Evolutionary conservation across 1,140 invertebrate genomes (phyloP).

Genomic region (Drosophila tropicalis): DNA sequence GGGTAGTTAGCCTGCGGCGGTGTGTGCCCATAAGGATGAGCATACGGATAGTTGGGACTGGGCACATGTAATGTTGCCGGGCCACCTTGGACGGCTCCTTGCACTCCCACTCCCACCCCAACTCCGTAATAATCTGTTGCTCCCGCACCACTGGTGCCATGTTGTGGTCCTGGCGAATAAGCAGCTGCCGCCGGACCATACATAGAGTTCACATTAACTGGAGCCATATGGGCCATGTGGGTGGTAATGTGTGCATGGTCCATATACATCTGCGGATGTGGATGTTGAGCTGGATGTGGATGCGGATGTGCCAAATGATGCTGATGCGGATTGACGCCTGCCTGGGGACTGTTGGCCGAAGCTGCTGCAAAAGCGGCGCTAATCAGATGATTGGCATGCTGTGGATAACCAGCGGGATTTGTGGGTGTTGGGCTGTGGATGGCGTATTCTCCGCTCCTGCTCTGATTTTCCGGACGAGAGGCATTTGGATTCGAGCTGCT

Average conservation of each 20-base stretch:
- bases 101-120: conserved; percentile 28
- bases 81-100: conserved; percentile 42
- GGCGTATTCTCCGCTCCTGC: conserved; percentile 39
- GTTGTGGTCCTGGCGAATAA: conserved; percentile 53
- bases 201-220: conserved; percentile 61
- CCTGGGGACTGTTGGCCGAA: conserved; percentile 35
- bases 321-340: conserved; percentile 41
- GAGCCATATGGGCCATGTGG: conserved; percentile 58
- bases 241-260: conserved; percentile 61
- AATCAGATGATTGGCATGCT: conserved; percentile 73
- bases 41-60: conserved; percentile 77
- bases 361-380: conserved; percentile 50
- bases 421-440: conserved; percentile 38
- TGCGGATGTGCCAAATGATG: conserved; percentile 44
- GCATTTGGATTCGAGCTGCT: conserved; percentile 24
- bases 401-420: conserved; percentile 44
- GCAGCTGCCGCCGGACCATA: conserved; percentile 51
- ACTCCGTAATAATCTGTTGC: conserved; percentile 26
- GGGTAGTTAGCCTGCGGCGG: conserved; percentile 59
- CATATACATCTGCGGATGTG: conserved; percentile 73
- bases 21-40: conserved; percentile 50
- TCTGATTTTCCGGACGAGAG: conserved; percentile 20
- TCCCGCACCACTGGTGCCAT: conserved; percentile 21
- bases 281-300: conserved; percentile 48
- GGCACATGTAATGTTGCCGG: conserved; percentile 75